Conservation (phyloP, 2,113 vertebrate genomes). For the Coturnix japonica region DNA sequence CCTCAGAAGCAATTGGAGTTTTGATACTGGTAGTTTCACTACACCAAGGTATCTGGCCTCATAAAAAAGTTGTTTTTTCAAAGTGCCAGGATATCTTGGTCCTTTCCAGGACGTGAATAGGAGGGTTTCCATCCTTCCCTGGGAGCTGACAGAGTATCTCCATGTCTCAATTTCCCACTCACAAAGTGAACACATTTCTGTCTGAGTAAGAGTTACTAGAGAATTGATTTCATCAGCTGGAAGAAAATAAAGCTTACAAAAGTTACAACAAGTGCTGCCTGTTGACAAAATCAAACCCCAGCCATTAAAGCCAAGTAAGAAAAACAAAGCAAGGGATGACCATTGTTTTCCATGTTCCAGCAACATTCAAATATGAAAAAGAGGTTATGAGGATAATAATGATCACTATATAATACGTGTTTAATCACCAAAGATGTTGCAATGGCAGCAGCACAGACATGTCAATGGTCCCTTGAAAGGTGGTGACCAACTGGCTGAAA, state of each 20-base stretch:
- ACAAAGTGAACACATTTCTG: rapidly evolving
- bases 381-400: not conserved
- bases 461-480: not conserved
- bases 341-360: not conserved
- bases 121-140: not conserved
- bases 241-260: not conserved
- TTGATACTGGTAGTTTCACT: not conserved
- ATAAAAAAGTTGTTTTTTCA: slow-evolving; percentile 8
- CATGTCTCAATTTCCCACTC: not conserved
- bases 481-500: not conserved
- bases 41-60: not conserved
- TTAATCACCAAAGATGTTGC: not conserved
- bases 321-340: not conserved
- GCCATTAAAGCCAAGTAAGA: not conserved
- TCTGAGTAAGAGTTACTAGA: not conserved
- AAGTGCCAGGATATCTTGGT: not conserved
- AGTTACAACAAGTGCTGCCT: not conserved
- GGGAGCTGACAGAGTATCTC: not conserved
- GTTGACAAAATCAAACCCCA: not conserved
- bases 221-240: not conserved
- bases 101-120: not conserved
- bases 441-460: not conserved
- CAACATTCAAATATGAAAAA: not conserved
- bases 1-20: not conserved
- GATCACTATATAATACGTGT: not conserved